Evolutionary conservation across 2,113 vertebrate genomes (phyloP).

Genomic region (Todiramphus chloris): DNA sequence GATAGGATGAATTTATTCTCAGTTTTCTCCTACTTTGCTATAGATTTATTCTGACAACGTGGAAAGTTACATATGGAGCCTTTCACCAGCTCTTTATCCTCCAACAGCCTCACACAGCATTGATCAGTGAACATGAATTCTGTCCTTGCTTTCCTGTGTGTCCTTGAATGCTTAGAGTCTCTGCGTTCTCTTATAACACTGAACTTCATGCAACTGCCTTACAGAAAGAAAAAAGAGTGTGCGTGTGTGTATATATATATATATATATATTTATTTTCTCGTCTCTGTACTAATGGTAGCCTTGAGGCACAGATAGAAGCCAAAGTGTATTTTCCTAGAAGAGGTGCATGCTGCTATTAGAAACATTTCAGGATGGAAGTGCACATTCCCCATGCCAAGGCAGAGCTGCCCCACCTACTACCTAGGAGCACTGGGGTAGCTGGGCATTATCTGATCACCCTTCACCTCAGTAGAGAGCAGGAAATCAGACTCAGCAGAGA

Average conservation of each 20-base stretch:
- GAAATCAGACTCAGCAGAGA: not conserved
- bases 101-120: not conserved
- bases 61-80: not conserved
- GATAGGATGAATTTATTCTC: not conserved
- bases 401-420: not conserved
- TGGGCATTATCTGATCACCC: fast-evolving
- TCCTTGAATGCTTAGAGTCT: not conserved
- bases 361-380: not conserved
- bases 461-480: not conserved
- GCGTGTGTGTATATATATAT: too few relatives aligned
- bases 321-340: not conserved
- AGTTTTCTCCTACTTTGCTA: not conserved
- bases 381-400: fast-evolving
- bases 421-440: not conserved
- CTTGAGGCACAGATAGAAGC: not conserved
- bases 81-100: not conserved
- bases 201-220: not conserved
- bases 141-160: not conserved
- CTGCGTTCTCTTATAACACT: not conserved
- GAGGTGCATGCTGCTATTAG: not conserved
- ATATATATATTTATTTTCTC: not conserved
- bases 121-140: not conserved
- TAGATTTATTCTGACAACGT: not conserved
- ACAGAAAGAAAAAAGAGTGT: not conserved
- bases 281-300: not conserved